Evolutionary conservation across 2,797 vertebrate species (phyloP).

Genomic region (Clarias platycephalus): DNA sequence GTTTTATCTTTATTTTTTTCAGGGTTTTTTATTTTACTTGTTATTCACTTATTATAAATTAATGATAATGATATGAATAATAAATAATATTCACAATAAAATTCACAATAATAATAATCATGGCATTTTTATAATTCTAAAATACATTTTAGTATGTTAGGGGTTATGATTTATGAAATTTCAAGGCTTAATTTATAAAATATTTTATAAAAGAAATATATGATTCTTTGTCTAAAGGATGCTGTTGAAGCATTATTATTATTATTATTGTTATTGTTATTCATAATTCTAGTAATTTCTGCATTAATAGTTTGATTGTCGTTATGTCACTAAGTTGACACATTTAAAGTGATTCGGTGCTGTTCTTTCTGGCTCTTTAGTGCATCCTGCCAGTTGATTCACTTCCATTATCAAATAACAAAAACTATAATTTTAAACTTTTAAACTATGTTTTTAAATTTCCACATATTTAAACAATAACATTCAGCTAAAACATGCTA

Average conservation of each 20-base stretch:
- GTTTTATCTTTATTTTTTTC: too few species aligned
- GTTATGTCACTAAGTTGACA: not conserved
- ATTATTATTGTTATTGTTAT: not conserved
- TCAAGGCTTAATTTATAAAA: not conserved
- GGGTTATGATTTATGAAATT: not conserved
- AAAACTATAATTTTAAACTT: not conserved
- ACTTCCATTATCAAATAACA: not conserved
- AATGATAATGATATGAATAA: not conserved
- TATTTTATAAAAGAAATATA: not conserved
- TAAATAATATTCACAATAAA: not conserved
- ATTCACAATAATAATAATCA: not conserved
- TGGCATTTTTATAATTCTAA: not conserved
- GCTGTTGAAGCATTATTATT: not conserved
- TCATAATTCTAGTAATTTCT: not conserved
- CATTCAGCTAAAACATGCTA: not conserved
- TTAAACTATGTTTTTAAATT: too few species aligned
- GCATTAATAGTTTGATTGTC: not conserved
- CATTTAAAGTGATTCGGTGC: not conserved
- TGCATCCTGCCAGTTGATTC: not conserved
- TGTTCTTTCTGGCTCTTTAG: not conserved
- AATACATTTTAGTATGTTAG: not conserved
- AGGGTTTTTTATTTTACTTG: too few species aligned
- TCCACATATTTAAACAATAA: not conserved
- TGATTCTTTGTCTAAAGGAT: not conserved
- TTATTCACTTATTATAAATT: too few species aligned